These are phyloP conservation scores for Gopherus evgoodei DNA, from an alignment of 2,113 vertebrate species.

Conservation along the genomic window DNA sequence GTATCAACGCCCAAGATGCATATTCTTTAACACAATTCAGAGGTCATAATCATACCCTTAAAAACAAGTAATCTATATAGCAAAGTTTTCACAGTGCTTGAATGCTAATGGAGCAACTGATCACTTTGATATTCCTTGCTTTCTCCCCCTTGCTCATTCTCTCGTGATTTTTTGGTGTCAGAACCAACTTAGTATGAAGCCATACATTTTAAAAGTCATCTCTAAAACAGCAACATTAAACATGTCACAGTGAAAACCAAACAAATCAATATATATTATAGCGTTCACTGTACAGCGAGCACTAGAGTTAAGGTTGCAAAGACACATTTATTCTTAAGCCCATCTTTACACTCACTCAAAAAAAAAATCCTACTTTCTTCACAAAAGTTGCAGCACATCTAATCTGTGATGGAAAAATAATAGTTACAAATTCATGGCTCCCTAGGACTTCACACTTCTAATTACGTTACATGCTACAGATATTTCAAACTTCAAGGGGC, in stretches of 20 bases:
- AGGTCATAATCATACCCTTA: background rate
- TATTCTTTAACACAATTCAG: background rate
- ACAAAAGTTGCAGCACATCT: background rate
- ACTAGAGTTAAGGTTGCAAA: rapidly evolving
- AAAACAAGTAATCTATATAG: slow-evolving; percentile 4
- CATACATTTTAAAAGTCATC: slow-evolving; percentile 54
- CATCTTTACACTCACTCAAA: background rate
- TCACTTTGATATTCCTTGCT: slow-evolving; percentile 51
- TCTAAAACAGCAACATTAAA: slow-evolving; percentile 46
- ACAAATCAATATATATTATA: slow-evolving; percentile 50
- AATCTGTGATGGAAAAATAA: rapidly evolving
- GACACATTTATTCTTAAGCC: background rate
- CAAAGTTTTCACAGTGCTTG: slow-evolving; percentile 21
- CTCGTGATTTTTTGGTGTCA: slow-evolving; percentile 46
- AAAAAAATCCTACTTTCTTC: background rate
- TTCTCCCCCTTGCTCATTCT: slow-evolving; percentile 38
- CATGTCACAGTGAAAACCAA: slow-evolving; percentile 39
- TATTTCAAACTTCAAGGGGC: rapidly evolving
- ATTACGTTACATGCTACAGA: rapidly evolving
- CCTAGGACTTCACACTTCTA: rapidly evolving
- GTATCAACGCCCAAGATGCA: background rate
- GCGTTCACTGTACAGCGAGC: background rate
- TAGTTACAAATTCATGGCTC: background rate
- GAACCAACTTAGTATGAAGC: slow-evolving; percentile 40
- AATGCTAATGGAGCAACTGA: slow-evolving; percentile 71